A percentile compares a stretch with the other conserved stretches of the same genome.
These are phyloP conservation scores for Delphinapterus leucas DNA, from an alignment of 2,113 vertebrate species.

Conservation along the genomic window DNA sequence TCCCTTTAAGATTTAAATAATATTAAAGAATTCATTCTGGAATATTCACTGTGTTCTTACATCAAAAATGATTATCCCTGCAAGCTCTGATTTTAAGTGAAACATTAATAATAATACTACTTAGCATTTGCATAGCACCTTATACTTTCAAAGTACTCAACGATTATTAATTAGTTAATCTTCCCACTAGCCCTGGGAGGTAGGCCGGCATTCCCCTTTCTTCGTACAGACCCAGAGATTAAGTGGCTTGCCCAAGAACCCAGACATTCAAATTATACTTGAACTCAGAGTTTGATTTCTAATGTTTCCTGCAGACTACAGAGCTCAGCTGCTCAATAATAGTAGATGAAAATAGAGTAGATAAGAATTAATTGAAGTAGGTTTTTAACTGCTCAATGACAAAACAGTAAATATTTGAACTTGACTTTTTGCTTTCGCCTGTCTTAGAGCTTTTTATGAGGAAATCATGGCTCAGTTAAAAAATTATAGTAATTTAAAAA, in stretches of 20 bases:
- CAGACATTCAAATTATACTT: background rate
- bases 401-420: conserved; percentile 31
- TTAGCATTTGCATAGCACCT: background rate
- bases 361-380: background rate
- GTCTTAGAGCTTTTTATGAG: background rate
- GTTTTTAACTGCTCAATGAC: background rate
- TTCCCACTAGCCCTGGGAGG: background rate
- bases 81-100: conserved; percentile 37
- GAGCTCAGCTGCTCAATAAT: background rate
- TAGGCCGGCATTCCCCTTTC: background rate
- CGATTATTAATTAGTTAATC: background rate
- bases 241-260: background rate
- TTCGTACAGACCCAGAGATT: background rate
- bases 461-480: background rate
- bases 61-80: conserved; percentile 2
- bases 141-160: background rate
- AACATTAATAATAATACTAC: background rate
- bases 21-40: background rate
- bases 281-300: conserved; percentile 11
- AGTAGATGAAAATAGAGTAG: background rate
- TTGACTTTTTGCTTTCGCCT: background rate
- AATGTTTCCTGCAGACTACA: background rate
- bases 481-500: conserved; percentile 58
- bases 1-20: conserved; percentile 13
- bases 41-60: background rate